phyloP scores from a whole-genome alignment of 2,797 vertebrate genomes.

The Craterocephalus amniculus region DNA sequence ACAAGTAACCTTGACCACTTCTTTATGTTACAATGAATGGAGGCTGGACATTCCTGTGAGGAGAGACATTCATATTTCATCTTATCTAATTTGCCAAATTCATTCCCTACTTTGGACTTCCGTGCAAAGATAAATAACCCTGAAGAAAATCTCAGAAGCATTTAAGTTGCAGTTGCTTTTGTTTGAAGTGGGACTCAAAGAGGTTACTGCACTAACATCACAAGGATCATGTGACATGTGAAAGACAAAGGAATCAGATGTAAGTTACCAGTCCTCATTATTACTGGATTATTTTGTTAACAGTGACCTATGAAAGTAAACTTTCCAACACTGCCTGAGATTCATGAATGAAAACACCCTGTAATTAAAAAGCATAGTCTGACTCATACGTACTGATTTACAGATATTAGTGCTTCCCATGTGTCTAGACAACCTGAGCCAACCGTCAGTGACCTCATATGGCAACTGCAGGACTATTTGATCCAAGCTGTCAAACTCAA shows the following conservation, averaged over 20 bases:
- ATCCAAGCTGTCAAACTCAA: neutral
- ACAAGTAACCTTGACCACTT: neutral
- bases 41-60: neutral
- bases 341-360: neutral
- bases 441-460: slow-evolving; percentile 6
- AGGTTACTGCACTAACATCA: neutral
- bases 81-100: neutral
- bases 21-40: neutral
- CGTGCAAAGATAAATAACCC: neutral
- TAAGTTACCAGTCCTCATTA: neutral
- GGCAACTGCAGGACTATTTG: slow-evolving; percentile 27
- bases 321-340: neutral
- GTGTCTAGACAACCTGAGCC: neutral
- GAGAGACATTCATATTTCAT: neutral
- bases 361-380: neutral
- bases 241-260: neutral
- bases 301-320: neutral
- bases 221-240: neutral
- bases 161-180: neutral
- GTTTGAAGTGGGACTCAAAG: neutral
- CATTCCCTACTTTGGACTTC: neutral
- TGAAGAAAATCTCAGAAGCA: neutral
- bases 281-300: neutral
- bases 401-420: slow-evolving; percentile 26
- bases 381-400: slow-evolving; percentile 22